Conservation (phyloP, 2,113 vertebrate genomes). For the Crotophaga sulcirostris region DNA sequence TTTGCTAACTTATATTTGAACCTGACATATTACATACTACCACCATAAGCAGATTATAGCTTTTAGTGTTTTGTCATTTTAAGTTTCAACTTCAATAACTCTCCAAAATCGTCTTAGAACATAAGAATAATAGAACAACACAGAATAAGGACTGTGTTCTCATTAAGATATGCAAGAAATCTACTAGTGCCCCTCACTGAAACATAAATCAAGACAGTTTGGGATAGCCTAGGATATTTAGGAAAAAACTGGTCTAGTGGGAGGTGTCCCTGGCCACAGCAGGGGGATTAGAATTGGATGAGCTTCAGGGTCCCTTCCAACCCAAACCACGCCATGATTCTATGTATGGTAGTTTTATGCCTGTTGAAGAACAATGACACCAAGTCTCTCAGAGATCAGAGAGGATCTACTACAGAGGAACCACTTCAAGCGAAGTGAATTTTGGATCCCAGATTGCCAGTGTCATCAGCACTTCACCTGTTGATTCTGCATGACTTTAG, state of each 20-base stretch:
- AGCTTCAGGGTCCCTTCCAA: no score
- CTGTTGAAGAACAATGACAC: background rate
- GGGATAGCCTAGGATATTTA: background rate
- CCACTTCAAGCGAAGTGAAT: background rate
- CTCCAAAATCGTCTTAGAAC: background rate
- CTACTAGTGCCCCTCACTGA: background rate
- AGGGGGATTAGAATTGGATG: no score
- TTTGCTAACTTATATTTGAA: background rate
- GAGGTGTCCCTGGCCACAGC: no score
- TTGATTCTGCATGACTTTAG: slow-evolving; percentile 93
- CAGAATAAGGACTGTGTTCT: background rate
- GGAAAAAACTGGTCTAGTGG: background rate
- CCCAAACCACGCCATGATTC: no score
- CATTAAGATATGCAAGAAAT: background rate
- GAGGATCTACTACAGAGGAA: background rate
- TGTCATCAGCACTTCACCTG: slow-evolving; percentile 66
- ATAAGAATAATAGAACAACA: background rate
- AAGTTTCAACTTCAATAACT: background rate
- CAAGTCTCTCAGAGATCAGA: background rate
- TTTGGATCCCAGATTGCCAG: background rate
- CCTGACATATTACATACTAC: background rate
- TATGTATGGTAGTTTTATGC: no score
- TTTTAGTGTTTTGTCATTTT: background rate
- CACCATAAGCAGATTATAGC: background rate
- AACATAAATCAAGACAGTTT: background rate